Conservation (phyloP, 2,113 vertebrate genomes). For the Amblyopsis rosae region DNA sequence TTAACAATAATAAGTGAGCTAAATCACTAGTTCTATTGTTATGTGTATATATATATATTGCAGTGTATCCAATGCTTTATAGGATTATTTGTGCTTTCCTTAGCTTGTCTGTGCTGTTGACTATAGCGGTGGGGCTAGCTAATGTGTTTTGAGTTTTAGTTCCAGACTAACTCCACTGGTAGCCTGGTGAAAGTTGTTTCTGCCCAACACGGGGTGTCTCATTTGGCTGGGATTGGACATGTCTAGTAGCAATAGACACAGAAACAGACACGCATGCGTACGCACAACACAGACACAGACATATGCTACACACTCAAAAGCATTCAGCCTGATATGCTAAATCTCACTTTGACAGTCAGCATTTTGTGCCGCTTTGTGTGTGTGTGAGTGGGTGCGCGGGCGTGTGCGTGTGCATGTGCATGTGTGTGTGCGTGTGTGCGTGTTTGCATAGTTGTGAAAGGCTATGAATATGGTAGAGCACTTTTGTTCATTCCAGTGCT, state of each 20-base stretch:
- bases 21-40: no score
- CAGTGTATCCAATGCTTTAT: no score
- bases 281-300: slow-evolving; percentile 2
- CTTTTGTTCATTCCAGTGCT: no score
- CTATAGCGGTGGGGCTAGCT: not conserved
- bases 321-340: slow-evolving; percentile 61
- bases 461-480: no score
- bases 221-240: slow-evolving; percentile 85
- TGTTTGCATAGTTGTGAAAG: not conserved
- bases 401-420: not conserved
- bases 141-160: not conserved
- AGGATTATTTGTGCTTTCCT: no score
- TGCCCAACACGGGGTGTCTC: slow-evolving; percentile 80
- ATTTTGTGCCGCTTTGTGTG: slow-evolving; percentile 44
- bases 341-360: slow-evolving; percentile 79
- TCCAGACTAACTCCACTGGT: slow-evolving; percentile 79
- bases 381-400: not conserved
- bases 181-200: slow-evolving; percentile 81
- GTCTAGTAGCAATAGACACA: slow-evolving; percentile 81
- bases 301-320: not conserved
- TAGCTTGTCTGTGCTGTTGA: not conserved
- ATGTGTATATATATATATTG: no score
- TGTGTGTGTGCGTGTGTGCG: slow-evolving; percentile 4
- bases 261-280: slow-evolving; percentile 36
- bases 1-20: no score